Evolutionary conservation across 2,797 vertebrate genomes (phyloP).

Genomic region (Hozukius guyotensis): DNA sequence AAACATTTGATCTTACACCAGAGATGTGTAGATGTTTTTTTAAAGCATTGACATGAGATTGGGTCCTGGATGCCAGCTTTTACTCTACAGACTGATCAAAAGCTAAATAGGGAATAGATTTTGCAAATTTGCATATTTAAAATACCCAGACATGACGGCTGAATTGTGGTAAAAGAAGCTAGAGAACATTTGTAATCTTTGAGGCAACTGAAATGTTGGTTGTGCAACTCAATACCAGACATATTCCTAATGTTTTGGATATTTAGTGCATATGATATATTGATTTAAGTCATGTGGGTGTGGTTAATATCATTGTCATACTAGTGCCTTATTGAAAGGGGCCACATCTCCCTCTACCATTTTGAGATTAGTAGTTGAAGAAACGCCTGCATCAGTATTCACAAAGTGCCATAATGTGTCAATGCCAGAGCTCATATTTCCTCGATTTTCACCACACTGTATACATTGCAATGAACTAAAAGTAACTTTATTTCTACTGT

Average conservation of each 20-base stretch:
- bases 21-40: neutral
- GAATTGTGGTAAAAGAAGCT: neutral
- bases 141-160: neutral
- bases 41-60: neutral
- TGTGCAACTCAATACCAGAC: neutral
- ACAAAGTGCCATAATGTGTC: constrained; percentile 9
- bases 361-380: neutral
- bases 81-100: neutral
- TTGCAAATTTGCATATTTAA: constrained; percentile 15
- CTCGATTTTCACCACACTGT: neutral
- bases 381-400: neutral
- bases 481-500: neutral
- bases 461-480: neutral
- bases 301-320: neutral
- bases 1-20: neutral
- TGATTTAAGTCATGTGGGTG: neutral
- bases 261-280: neutral
- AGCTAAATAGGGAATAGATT: neutral
- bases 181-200: neutral
- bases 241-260: neutral
- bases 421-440: neutral
- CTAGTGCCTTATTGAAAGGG: constrained; percentile 9
- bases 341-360: neutral
- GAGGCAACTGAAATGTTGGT: neutral
- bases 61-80: neutral